Evolutionary conservation across 2,797 vertebrate genomes (phyloP).

Genomic region (Sebastes matsubarae): DNA sequence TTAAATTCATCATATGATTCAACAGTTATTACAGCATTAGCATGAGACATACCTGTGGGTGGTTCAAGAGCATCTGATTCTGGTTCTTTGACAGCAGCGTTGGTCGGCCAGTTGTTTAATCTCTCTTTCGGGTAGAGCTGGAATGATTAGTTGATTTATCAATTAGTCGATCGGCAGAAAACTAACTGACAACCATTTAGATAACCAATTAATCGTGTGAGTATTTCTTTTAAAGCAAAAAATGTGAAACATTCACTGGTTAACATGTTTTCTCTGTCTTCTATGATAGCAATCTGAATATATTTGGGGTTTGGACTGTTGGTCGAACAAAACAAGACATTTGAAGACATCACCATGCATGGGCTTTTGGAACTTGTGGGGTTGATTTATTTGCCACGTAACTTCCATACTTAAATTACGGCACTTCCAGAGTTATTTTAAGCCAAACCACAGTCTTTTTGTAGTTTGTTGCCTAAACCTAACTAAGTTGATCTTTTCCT

Average conservation of each 20-base stretch:
- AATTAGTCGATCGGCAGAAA: not conserved
- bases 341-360: too few species aligned
- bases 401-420: too few species aligned
- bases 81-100: not conserved
- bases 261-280: not conserved
- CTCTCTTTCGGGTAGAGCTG: not conserved
- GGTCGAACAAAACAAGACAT: not conserved
- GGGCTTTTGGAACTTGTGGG: not conserved
- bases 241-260: not conserved
- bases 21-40: not conserved
- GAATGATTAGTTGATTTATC: not conserved
- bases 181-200: not conserved
- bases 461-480: too few species aligned
- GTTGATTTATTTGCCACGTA: too few species aligned
- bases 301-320: not conserved
- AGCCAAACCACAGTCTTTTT: too few species aligned
- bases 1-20: not conserved
- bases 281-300: not conserved
- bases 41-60: not conserved
- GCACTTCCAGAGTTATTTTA: too few species aligned
- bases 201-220: not conserved
- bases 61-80: not conserved
- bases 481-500: too few species aligned
- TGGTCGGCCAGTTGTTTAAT: not conserved
- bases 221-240: not conserved